phyloP scores from a whole-genome alignment of 2,797 vertebrate genomes.

The Acipenser oxyrinchus region DNA sequence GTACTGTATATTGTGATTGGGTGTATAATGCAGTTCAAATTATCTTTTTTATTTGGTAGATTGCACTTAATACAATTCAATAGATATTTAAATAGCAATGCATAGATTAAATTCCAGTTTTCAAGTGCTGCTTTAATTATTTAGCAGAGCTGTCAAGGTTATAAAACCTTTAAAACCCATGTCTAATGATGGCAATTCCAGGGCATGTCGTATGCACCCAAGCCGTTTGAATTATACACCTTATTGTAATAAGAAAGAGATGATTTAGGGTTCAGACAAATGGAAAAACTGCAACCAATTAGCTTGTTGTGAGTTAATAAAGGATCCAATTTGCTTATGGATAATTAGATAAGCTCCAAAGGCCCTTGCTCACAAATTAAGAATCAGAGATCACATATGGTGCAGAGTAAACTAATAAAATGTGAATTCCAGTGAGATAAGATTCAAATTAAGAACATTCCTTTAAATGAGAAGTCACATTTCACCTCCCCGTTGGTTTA shows the following conservation, averaged over 20 bases:
- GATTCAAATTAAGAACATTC: conserved; percentile 2
- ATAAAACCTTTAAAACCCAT: not conserved
- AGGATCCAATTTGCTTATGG: conserved; percentile 9
- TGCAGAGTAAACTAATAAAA: conserved; percentile 8
- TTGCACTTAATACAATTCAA: too few relatives aligned
- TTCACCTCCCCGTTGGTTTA: not conserved
- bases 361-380: conserved; percentile 7
- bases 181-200: not conserved
- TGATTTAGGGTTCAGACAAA: not conserved
- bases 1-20: too few relatives aligned
- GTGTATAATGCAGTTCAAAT: too few relatives aligned
- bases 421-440: conserved; percentile 8
- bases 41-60: too few relatives aligned
- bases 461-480: conserved; percentile 8
- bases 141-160: not conserved
- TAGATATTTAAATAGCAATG: too few relatives aligned
- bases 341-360: conserved; percentile 14
- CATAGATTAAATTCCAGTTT: too few relatives aligned
- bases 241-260: conserved; percentile 7
- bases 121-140: too few relatives aligned
- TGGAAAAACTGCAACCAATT: conserved; percentile 7
- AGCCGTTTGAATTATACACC: conserved; percentile 5
- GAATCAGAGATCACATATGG: conserved; percentile 9
- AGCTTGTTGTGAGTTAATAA: conserved; percentile 9
- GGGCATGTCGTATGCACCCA: not conserved